Conservation (phyloP, 2,888 invertebrate genomes). For the Tuberolachnus salignus region DNA sequence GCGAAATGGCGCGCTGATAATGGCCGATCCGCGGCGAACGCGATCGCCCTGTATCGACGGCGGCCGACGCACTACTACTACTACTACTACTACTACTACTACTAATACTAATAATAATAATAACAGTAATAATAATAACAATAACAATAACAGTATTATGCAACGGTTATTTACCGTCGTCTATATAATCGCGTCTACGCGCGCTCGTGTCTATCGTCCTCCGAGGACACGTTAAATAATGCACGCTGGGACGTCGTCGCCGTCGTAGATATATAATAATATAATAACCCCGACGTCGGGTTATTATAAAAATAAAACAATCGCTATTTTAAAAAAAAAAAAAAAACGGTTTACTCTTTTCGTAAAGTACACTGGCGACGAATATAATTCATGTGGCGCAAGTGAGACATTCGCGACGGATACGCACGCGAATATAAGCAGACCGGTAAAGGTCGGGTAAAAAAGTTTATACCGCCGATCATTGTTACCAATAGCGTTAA, state of each 20-base stretch:
- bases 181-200: not conserved
- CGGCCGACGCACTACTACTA: not conserved
- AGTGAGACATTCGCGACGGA: no score
- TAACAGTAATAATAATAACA: conserved; percentile 6
- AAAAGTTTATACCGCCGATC: no score
- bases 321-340: not conserved
- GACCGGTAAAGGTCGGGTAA: no score
- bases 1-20: no score
- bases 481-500: no score
- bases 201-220: conserved; percentile 4
- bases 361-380: not conserved
- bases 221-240: conserved; percentile 27
- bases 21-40: no score
- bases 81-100: not conserved
- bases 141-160: not conserved
- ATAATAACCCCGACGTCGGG: not conserved
- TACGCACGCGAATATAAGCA: no score
- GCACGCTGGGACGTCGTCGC: conserved; percentile 7
- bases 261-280: not conserved
- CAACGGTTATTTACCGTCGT: not conserved
- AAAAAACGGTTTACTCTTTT: no score
- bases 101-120: not conserved
- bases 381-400: no score
- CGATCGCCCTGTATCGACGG: not conserved
- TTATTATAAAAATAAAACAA: not conserved